Evolutionary conservation across 2,888 invertebrate genomes (phyloP).

Genomic region (Ennomos quercinarius): DNA sequence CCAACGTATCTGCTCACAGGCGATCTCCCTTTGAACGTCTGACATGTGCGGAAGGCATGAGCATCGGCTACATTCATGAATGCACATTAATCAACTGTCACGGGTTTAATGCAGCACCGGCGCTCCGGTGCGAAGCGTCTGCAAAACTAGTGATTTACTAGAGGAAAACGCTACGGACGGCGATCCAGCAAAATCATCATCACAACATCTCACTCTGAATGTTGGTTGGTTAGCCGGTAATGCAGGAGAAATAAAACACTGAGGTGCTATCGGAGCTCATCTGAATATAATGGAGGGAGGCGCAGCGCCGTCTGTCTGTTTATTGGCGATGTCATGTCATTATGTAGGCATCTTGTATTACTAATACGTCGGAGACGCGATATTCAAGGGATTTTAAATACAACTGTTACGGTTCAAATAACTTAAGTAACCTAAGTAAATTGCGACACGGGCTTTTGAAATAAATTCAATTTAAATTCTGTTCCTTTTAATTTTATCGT

Average conservation of each 20-base stretch:
- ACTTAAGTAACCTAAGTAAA: neutral
- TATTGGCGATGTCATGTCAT: slow-evolving; percentile 65
- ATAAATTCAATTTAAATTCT: slow-evolving; percentile 13
- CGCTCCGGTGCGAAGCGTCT: slow-evolving; percentile 17
- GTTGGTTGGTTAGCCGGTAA: slow-evolving; percentile 22
- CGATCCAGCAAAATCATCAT: slow-evolving; percentile 40
- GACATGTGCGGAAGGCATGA: slow-evolving; percentile 52
- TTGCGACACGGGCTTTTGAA: neutral
- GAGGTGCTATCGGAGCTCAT: slow-evolving; percentile 64
- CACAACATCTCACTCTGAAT: slow-evolving; percentile 54
- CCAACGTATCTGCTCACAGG: slow-evolving; percentile 30
- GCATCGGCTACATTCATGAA: slow-evolving; percentile 56
- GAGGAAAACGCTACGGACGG: slow-evolving; percentile 25
- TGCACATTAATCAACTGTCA: slow-evolving; percentile 63
- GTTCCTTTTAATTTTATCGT: slow-evolving; percentile 9
- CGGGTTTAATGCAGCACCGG: slow-evolving; percentile 46
- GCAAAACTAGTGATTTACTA: slow-evolving; percentile 32
- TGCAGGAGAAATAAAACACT: slow-evolving; percentile 37
- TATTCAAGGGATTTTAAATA: slow-evolving; percentile 29
- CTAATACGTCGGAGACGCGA: slow-evolving; percentile 39
- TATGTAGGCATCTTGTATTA: slow-evolving; percentile 61
- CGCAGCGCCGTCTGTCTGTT: slow-evolving; percentile 56
- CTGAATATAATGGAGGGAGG: slow-evolving; percentile 80
- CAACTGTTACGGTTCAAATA: neutral
- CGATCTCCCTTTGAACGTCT: slow-evolving; percentile 34